Base-by-base conservation (phyloP, 1,140 invertebrate species). In the Macrocentrus cingulum region DNA sequence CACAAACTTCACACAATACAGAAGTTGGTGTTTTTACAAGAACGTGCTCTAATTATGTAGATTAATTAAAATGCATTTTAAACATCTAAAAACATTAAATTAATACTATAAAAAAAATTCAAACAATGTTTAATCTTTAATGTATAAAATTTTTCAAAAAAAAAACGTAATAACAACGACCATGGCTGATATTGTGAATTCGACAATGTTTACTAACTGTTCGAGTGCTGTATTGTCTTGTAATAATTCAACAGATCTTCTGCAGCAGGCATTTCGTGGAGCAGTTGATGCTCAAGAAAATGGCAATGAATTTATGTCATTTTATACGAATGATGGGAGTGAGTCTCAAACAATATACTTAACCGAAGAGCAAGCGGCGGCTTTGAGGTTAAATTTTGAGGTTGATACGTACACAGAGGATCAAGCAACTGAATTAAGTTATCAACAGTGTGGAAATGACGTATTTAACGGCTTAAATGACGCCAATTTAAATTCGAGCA, bases 191-290 rank as follows among this genome's bases (percentile, higher is more conserved):
- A n/a, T n/a, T n/a, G n/a, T n/a, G n/a, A n/a, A n/a, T n/a, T n/a
- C n/a, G n/a, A n/a, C n/a, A n/a, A n/a, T n/a, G n/a, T n/a, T n/a
- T n/a, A n/a, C n/a, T n/a, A n/a, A n/a, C n/a, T n/a, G n/a, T n/a
- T n/a, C n/a, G n/a, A n/a, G n/a, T n/a, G n/a, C n/a, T n/a, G n/a
- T n/a, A n/a, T n/a, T n/a, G n/a, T n/a, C n/a, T n/a, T n/a, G n/a
- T n/a, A n/a, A n/a, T 7, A 65, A 64, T 44, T 62, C 69, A 8
- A 60, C 70, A 6, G 71, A 74, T 66, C 64, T 75, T 32, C 55
- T 75, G 39, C 71, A 69, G 37, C 71, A 71, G 59, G 73, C 73
- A 18, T 70, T 75, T 18, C 73, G 74, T 22, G 64, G 70, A 56
- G 71, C 71, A 5, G 57, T 63, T 8, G 56, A 63, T 39, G 53